Conservation (phyloP, 2,113 vertebrate species). For the Ahaetulla prasina region DNA sequence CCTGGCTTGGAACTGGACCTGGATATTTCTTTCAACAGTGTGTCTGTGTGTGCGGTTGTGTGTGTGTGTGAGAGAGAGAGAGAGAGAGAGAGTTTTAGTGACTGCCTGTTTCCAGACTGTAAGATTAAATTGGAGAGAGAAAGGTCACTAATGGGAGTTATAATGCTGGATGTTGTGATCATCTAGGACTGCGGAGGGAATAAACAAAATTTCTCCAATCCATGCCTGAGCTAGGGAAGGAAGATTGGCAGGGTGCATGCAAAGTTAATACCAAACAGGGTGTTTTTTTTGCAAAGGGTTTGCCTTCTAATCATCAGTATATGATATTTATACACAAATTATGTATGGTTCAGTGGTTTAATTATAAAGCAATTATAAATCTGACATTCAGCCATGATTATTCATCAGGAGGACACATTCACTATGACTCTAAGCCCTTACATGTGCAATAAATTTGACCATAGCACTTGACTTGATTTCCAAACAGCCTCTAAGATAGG, state of each 20-base stretch:
- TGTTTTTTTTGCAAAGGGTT: not conserved
- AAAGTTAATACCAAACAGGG: not conserved
- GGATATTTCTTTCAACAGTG: not conserved
- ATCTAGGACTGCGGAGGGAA: not conserved
- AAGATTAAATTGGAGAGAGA: not conserved
- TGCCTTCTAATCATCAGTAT: not conserved
- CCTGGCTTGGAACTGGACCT: no score
- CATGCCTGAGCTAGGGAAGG: not conserved
- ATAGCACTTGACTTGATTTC: constrained; percentile 22
- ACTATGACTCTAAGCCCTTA: constrained; percentile 6
- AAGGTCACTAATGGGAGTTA: not conserved
- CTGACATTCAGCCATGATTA: constrained; percentile 21
- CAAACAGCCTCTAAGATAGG: not conserved
- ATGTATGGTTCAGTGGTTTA: constrained; percentile 27
- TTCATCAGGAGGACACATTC: constrained; percentile 20
- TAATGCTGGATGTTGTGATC: not conserved
- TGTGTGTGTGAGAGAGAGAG: no score
- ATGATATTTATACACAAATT: constrained; percentile 27
- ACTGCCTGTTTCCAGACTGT: not conserved
- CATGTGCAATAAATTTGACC: constrained; percentile 16
- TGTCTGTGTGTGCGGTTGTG: no score
- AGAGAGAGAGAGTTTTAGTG: no score
- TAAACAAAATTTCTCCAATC: not conserved
- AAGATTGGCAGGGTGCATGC: not conserved
- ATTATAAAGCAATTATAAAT: constrained; percentile 32